Evolutionary conservation across 1,140 invertebrate species (phyloP).

Genomic region (Heliconius melpomene): DNA sequence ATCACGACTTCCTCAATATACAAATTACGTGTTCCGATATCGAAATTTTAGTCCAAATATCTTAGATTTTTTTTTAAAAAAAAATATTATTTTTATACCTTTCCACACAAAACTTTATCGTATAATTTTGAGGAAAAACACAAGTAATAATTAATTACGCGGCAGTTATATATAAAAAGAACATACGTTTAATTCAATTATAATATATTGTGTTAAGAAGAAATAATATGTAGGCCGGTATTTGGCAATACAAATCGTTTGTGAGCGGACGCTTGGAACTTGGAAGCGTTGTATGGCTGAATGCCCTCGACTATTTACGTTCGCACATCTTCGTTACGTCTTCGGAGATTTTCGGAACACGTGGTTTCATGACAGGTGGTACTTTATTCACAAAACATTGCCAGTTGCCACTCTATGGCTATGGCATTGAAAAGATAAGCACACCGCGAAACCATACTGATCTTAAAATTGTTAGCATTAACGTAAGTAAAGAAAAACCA

Average conservation of each 20-base stretch:
- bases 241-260: slow-evolving; percentile 30
- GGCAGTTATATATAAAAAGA: neutral
- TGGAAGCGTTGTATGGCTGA: slow-evolving; percentile 28
- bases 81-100: neutral
- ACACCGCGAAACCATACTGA: slow-evolving; percentile 9
- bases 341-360: slow-evolving; percentile 64
- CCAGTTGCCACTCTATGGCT: too few species aligned
- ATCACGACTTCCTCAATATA: slow-evolving; percentile 67
- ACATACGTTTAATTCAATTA: neutral
- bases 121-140: neutral
- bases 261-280: slow-evolving; percentile 9
- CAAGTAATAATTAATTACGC: neutral
- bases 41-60: neutral
- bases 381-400: slow-evolving; percentile 8
- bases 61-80: neutral
- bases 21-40: slow-evolving; percentile 44
- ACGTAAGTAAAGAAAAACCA: neutral
- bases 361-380: slow-evolving; percentile 60
- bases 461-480: neutral
- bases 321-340: slow-evolving; percentile 46
- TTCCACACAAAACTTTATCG: too few species aligned
- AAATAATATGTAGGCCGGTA: slow-evolving; percentile 10
- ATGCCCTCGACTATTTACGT: slow-evolving; percentile 67
- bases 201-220: neutral
- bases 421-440: slow-evolving; percentile 31